These are phyloP conservation scores for Tenthredo scrophulariae DNA, from an alignment of 2,888 invertebrate species.

Conservation along the genomic window DNA sequence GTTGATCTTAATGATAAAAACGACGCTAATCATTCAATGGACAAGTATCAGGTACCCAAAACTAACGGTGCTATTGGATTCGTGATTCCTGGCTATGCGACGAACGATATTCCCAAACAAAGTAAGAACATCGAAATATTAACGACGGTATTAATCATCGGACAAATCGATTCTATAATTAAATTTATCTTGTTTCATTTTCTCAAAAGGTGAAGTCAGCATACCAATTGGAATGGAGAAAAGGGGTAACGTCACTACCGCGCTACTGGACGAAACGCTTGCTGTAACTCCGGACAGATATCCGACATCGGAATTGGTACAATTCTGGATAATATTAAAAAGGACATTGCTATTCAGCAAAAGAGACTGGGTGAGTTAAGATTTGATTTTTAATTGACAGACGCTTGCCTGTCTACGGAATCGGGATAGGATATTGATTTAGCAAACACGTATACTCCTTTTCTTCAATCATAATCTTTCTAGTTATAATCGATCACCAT, in stretches of 20 bases:
- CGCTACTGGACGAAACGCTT: slow-evolving; percentile 83
- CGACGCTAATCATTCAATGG: slow-evolving; percentile 72
- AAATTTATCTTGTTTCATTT: not conserved
- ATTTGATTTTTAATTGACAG: not conserved
- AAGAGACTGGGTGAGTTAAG: slow-evolving; percentile 88
- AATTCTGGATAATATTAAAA: slow-evolving; percentile 94
- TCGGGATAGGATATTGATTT: not conserved
- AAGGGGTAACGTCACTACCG: slow-evolving; percentile 85
- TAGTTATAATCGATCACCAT: too few relatives aligned
- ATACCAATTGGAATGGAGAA: slow-evolving; percentile 84
- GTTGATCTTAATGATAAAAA: slow-evolving; percentile 72
- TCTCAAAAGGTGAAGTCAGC: slow-evolving; percentile 79
- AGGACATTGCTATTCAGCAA: slow-evolving; percentile 91
- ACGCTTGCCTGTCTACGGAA: not conserved
- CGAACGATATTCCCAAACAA: slow-evolving; percentile 74
- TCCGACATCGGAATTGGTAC: slow-evolving; percentile 90
- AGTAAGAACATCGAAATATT: slow-evolving; percentile 60
- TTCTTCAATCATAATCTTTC: not conserved
- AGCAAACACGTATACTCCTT: not conserved
- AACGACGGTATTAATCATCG: slow-evolving; percentile 23
- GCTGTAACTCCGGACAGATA: slow-evolving; percentile 86
- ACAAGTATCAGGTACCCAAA: slow-evolving; percentile 69
- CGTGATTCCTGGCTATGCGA: slow-evolving; percentile 69
- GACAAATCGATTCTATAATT: slow-evolving; percentile 43
- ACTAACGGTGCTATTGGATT: slow-evolving; percentile 67